Evolutionary conservation across 2,113 vertebrate species (phyloP).

Genomic region (Sceloporus tristichus): DNA sequence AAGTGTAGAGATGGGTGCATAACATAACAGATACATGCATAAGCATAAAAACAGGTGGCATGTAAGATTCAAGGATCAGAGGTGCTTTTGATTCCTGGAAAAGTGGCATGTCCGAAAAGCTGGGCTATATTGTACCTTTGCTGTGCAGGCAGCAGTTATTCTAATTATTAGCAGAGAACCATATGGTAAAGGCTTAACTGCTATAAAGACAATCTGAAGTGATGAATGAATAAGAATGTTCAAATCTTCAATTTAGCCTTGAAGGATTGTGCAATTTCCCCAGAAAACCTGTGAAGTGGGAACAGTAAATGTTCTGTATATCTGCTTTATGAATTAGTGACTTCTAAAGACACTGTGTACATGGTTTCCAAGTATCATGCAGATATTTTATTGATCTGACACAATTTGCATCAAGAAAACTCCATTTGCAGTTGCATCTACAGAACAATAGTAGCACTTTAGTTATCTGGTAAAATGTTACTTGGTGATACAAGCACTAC

Average conservation of each 20-base stretch:
- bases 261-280: not conserved
- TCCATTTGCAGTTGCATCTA: not conserved
- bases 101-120: not conserved
- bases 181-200: not conserved
- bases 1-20: too few species aligned
- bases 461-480: not conserved
- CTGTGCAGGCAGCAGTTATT: not conserved
- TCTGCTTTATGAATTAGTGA: not conserved
- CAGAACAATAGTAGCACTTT: not conserved
- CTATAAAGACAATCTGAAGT: not conserved
- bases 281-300: not conserved
- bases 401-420: constrained; percentile 10
- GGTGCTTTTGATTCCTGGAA: not conserved
- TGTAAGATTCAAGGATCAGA: not conserved
- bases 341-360: not conserved
- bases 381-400: not conserved
- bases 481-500: not conserved
- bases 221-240: not conserved
- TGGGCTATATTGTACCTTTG: not conserved
- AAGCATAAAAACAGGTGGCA: not conserved
- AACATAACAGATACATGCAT: too few species aligned
- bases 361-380: not conserved
- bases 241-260: not conserved
- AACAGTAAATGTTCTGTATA: not conserved
- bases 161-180: not conserved